Conservation (phyloP, 2,888 invertebrate genomes). For the Octodonta nipae region DNA sequence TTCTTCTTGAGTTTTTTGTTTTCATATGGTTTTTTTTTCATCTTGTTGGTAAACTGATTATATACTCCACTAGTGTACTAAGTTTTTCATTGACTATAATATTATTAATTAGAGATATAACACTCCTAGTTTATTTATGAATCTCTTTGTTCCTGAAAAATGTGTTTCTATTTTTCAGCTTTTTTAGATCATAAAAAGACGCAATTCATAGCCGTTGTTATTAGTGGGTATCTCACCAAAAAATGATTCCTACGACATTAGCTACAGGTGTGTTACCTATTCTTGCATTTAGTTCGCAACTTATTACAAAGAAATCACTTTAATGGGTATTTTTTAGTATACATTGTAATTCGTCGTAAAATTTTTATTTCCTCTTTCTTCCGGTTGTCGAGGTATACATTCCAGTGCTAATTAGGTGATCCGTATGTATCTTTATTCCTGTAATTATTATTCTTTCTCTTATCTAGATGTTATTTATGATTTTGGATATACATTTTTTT, state of each 20-base stretch:
- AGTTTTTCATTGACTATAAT: slow-evolving; percentile 1
- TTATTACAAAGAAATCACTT: not conserved
- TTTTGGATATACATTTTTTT: not conserved
- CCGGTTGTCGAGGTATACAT: no score
- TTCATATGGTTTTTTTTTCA: not conserved
- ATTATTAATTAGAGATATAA: slow-evolving; percentile 1
- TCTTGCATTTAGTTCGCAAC: not conserved
- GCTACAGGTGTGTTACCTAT: slow-evolving; percentile 1
- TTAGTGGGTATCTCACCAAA: not conserved
- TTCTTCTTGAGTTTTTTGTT: not conserved
- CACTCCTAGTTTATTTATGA: not conserved
- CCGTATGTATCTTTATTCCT: no score
- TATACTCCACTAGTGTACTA: slow-evolving; percentile 1
- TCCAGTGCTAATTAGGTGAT: no score
- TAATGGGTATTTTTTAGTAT: not conserved
- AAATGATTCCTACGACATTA: slow-evolving; percentile 1
- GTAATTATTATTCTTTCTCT: not conserved
- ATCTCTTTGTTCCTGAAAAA: not conserved
- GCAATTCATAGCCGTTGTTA: slow-evolving; percentile 1
- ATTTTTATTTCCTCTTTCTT: no score
- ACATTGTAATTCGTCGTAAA: not conserved
- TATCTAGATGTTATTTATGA: not conserved
- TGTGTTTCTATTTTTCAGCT: not conserved
- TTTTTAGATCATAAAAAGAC: slow-evolving; percentile 1
- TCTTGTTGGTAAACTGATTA: no score